A percentile compares a stretch with the other conserved stretches of the same genome.
These are phyloP conservation scores for Naso thynnoides DNA, from an alignment of 2,797 vertebrate genomes.

Conservation along the genomic window DNA sequence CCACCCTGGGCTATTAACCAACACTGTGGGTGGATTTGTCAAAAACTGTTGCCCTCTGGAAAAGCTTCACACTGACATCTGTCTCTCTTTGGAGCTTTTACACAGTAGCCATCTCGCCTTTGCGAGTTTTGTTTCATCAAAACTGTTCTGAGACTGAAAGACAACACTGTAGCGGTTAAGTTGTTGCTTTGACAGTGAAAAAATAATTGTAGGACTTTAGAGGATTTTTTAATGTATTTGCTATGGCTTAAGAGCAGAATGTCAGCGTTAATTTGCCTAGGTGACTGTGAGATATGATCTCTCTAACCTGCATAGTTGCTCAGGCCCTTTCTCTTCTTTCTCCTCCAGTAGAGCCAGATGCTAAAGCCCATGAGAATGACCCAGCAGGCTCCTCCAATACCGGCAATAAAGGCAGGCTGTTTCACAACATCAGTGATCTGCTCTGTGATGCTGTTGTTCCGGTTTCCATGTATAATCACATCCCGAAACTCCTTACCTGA, in stretches of 20 bases:
- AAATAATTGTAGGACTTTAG: not conserved
- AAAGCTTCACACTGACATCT: conserved; percentile 61
- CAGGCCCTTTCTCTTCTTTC: conserved; percentile 99
- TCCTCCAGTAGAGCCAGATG: conserved; percentile 99
- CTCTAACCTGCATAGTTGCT: conserved; percentile 98
- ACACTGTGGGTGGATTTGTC: conserved; percentile 71
- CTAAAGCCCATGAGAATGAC: conserved; percentile 99
- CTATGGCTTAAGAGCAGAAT: conserved; percentile 10
- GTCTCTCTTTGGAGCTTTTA: conserved; percentile 55
- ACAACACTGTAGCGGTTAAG: not conserved
- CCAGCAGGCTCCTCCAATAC: conserved; percentile 98
- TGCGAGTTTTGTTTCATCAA: conserved; percentile 34
- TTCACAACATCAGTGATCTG: conserved; percentile 99
- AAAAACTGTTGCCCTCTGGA: conserved; percentile 55
- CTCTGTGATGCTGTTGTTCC: conserved; percentile 98
- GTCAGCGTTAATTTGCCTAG: conserved; percentile 20
- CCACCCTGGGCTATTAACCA: conserved; percentile 65
- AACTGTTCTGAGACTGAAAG: not conserved
- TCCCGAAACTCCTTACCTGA: conserved; percentile 93
- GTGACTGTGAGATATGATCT: not conserved
- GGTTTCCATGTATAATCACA: conserved; percentile 95
- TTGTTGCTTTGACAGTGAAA: conserved; percentile 17
- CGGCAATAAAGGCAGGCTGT: conserved; percentile 98
- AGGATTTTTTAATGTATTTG: conserved; percentile 8
- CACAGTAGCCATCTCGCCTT: conserved; percentile 32